A percentile compares a stretch with the other conserved stretches of the same genome.
phyloP scores from a whole-genome alignment of 2,888 invertebrate genomes.

The Eilema depressum region DNA sequence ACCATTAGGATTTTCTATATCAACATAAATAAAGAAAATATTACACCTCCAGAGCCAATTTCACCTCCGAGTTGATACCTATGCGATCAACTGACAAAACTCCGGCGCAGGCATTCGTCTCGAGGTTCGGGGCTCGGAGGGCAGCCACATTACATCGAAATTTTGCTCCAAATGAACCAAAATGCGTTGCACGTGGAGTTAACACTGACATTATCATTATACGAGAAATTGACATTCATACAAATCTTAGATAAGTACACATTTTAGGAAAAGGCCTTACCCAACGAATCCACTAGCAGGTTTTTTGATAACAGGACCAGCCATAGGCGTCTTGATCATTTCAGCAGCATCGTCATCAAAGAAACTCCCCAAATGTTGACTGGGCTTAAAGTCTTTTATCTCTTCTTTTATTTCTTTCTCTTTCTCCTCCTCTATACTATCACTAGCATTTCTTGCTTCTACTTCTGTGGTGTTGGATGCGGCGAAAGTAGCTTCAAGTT shows the following conservation, averaged over 20 bases:
- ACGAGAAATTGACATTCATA: neutral
- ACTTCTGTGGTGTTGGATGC: constrained; percentile 55
- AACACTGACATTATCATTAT: too few species aligned
- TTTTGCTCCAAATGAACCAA: too few species aligned
- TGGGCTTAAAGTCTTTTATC: constrained; percentile 80
- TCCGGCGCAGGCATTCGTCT: too few species aligned
- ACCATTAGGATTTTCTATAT: too few species aligned
- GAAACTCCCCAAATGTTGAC: constrained; percentile 80
- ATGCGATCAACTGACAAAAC: too few species aligned
- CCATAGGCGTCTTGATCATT: constrained; percentile 38
- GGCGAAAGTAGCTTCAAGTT: constrained; percentile 64
- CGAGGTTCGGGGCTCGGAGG: too few species aligned
- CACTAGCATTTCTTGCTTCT: constrained; percentile 45
- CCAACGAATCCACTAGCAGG: constrained; percentile 62
- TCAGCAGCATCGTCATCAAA: constrained; percentile 74
- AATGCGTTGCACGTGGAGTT: too few species aligned
- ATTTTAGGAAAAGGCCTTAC: constrained; percentile 44
- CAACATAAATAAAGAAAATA: too few species aligned
- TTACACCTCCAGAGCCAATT: too few species aligned
- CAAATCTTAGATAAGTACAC: neutral
- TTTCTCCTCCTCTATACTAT: constrained; percentile 25
- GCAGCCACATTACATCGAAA: too few species aligned
- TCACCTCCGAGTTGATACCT: too few species aligned
- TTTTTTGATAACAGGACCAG: constrained; percentile 53
- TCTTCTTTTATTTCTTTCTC: constrained; percentile 38